Base-by-base conservation (phyloP, 2,888 invertebrate species). In the Congeria kusceri region DNA sequence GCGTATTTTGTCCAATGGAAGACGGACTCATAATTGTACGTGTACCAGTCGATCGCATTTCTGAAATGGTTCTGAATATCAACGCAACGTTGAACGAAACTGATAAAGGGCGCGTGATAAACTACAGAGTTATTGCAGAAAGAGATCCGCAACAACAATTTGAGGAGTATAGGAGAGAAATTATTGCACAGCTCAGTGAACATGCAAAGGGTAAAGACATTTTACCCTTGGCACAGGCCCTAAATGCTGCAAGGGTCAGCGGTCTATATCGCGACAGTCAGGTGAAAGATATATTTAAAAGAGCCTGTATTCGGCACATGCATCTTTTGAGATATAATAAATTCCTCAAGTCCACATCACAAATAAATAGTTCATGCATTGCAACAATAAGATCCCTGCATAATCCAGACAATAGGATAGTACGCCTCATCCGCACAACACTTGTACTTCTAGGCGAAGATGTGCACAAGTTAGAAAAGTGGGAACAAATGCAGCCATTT, bases 1-100 rank as follows among this genome's bases (percentile, higher is more conserved):
- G 32, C 32, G 32, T 7, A 13, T 53, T 49, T 11, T 23, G 7
- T 53, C 59, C 29, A 13, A 53, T 53, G 11, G 56, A 65, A 27
- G 81, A 63, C 23, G 64, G 77, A 44, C 57, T 66, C 3, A 59
- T 84, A 44, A 70, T 63, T 13, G 65, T 73, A 28, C 66, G 65
- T 23, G 64, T 86, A 3, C 65, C 39, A 15, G 44, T 86, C 5
- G 80, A 81, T 7, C 70, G 62, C 18, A 13, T 46, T 13, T 83
- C 79, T 13, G 76, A 74, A 20, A 80, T 72, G 39, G 77, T 79
- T 49, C 53, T 82, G n/a, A 79, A 77, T 57, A 56, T 86, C 18
- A 56, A 15, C 47, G 78, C 78, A 13, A 66, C 39, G 28, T 29
- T 78, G 13, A 70, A 78, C 49, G 56, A 56, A 25, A 62, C 29